Percentiles rank a stretch among this genome's conserved stretches.
phyloP scores from a whole-genome alignment of 1,140 invertebrate species.

The Acromyrmex charruanus region DNA sequence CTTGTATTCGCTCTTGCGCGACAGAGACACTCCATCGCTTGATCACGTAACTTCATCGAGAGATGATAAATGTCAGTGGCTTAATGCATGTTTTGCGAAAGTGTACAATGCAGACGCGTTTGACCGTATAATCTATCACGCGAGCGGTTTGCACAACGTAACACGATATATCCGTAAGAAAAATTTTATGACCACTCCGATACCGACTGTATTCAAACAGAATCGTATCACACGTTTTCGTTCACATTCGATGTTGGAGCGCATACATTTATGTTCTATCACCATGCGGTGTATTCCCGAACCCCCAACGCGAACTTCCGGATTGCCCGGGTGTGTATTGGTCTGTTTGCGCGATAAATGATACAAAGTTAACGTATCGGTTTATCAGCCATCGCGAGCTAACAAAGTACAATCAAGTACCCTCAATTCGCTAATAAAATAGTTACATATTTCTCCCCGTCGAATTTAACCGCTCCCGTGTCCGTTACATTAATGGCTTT shows the following conservation, averaged over 20 bases:
- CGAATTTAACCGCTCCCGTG: conserved; percentile 44
- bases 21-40: not conserved
- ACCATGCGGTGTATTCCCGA: not conserved
- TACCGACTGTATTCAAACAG: conserved; percentile 1
- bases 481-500: conserved; percentile 46
- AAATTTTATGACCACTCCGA: conserved; percentile 14
- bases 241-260: not conserved
- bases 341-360: conserved; percentile 43
- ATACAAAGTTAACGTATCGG: conserved; percentile 56
- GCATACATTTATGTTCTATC: not conserved
- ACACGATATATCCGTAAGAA: conserved; percentile 28
- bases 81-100: conserved; percentile 28
- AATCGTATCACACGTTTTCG: conserved; percentile 19
- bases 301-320: conserved; percentile 13
- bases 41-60: conserved; percentile 21
- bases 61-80: conserved; percentile 14
- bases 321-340: not conserved
- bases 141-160: conserved; percentile 3
- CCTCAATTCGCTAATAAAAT: conserved; percentile 59
- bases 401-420: conserved; percentile 52
- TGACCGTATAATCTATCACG: conserved; percentile 30
- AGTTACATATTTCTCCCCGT: conserved; percentile 46
- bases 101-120: not conserved
- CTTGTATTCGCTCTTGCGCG: not conserved
- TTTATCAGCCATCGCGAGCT: conserved; percentile 39